A percentile compares a stretch with the other conserved stretches of the same genome.
phyloP scores from a whole-genome alignment of 2,888 invertebrate genomes.

The Lymantria dispar region DNA sequence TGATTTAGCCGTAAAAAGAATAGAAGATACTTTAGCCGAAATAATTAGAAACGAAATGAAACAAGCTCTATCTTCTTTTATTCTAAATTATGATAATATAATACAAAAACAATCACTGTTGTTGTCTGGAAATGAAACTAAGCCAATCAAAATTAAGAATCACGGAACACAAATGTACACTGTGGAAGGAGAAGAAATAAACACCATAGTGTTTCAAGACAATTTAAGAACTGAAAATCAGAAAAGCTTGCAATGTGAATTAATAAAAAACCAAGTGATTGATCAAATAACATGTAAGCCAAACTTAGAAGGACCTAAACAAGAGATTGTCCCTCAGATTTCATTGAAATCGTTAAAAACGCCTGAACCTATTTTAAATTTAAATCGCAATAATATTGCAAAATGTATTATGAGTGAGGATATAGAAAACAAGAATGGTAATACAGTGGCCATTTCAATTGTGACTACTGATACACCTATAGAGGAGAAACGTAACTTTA shows the following conservation, averaged over 20 bases:
- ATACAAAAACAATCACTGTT: background rate
- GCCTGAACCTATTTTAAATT: conserved; percentile 37
- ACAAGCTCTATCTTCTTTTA: conserved; percentile 16
- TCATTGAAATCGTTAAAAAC: conserved; percentile 28
- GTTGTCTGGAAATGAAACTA: conserved; percentile 3
- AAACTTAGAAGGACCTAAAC: conserved; percentile 31
- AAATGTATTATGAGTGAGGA: conserved; percentile 27
- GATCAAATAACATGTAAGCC: conserved; percentile 52
- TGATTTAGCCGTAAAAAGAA: conserved; percentile 50
- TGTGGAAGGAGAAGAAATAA: conserved; percentile 30
- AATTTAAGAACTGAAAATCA: conserved; percentile 19
- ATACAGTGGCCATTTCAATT: conserved; percentile 32
- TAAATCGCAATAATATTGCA: conserved; percentile 44
- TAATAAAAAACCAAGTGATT: conserved; percentile 52
- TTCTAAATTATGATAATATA: background rate
- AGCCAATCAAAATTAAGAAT: conserved; percentile 8
- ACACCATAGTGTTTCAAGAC: conserved; percentile 9
- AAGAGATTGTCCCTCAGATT: conserved; percentile 8
- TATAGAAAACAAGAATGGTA: conserved; percentile 31
- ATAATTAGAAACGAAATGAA: conserved; percentile 57
- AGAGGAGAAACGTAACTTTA: conserved; percentile 3
- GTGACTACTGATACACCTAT: conserved; percentile 17
- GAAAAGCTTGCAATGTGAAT: conserved; percentile 51
- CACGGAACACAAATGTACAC: conserved; percentile 6
- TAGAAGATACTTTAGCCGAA: conserved; percentile 54